Evolutionary conservation across 2,113 vertebrate species (phyloP).

Genomic region (Cyanoramphus novaezelandiae): DNA sequence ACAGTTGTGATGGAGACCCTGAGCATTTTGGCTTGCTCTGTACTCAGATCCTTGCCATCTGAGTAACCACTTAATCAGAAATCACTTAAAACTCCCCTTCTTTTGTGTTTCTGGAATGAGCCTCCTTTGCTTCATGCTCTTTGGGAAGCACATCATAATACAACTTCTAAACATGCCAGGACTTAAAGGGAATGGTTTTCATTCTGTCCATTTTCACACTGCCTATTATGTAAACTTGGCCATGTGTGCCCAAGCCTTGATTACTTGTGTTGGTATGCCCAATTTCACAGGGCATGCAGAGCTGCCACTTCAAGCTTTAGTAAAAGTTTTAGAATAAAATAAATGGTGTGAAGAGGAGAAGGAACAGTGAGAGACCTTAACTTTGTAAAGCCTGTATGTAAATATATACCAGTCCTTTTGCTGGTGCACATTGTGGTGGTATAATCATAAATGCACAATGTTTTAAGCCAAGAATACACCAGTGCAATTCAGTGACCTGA

Average conservation of each 20-base stretch:
- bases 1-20: background rate
- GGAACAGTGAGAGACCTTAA: background rate
- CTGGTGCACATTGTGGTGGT: background rate
- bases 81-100: background rate
- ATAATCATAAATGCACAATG: background rate
- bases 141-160: background rate
- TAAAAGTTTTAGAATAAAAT: background rate
- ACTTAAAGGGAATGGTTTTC: background rate
- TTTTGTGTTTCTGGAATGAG: background rate
- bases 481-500: background rate
- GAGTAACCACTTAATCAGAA: background rate
- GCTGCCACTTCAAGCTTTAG: background rate
- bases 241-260: background rate
- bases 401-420: background rate
- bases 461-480: background rate
- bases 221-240: background rate
- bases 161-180: background rate
- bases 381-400: background rate
- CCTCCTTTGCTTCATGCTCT: background rate
- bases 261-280: background rate
- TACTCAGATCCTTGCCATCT: background rate
- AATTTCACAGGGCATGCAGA: background rate
- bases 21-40: background rate
- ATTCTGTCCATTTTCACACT: background rate
- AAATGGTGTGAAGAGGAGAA: background rate